phyloP scores from a whole-genome alignment of 2,888 invertebrate species.

The Dioctria rufipes region DNA sequence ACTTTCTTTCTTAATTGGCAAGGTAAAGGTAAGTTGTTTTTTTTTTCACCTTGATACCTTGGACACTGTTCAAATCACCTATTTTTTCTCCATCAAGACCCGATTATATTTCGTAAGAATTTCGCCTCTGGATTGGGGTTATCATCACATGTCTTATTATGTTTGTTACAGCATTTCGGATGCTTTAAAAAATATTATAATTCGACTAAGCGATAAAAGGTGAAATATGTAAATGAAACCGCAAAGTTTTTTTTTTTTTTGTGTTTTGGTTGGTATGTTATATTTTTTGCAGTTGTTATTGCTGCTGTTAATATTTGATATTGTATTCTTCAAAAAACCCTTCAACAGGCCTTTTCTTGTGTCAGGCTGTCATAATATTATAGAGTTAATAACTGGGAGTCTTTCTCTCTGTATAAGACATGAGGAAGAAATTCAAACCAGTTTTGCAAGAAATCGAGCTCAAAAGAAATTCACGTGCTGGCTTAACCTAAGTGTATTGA shows the following conservation, averaged over 20 bases:
- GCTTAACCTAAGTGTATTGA: neutral
- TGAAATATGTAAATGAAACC: neutral
- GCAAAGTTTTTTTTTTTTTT: neutral
- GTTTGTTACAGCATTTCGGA: neutral
- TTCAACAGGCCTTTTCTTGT: neutral
- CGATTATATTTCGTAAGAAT: neutral
- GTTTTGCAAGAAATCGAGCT: neutral
- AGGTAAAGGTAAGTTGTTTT: neutral
- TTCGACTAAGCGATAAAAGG: neutral
- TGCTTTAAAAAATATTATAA: neutral
- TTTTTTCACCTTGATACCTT: neutral
- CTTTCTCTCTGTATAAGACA: neutral
- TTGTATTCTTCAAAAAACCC: neutral
- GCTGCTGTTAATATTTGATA: neutral
- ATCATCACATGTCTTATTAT: neutral
- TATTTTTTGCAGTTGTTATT: neutral
- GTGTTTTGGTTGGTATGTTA: no score
- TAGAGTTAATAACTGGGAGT: neutral
- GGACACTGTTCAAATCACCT: neutral
- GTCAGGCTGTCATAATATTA: neutral
- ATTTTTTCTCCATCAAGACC: neutral
- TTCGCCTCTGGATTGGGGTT: neutral
- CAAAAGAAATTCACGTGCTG: neutral
- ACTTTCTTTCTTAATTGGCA: constrained; percentile 1
- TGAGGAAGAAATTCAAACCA: constrained; percentile 8